Evolutionary conservation across 1,140 invertebrate species (phyloP), one percentile per base, ranked within the genome.

Genomic region (Solen grandis): DNA sequence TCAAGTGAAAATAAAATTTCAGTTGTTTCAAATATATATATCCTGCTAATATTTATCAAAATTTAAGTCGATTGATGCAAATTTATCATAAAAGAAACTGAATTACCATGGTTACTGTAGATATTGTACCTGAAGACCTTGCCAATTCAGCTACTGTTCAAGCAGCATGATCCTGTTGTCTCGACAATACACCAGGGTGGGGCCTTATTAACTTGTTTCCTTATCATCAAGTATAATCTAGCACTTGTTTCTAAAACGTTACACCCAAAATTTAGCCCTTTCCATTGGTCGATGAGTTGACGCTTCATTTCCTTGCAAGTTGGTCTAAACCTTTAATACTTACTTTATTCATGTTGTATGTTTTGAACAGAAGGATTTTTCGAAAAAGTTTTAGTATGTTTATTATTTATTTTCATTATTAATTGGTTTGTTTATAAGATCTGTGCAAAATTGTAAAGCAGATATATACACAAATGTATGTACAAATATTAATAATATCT

Each of bases 221-320:
- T 46, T n/a, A n/a, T n/a, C n/a, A n/a, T n/a, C n/a, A n/a, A n/a
- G n/a, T n/a, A n/a, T n/a, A n/a, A 46, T 46, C 41, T 10, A 19
- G 8, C 41, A 55, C 27, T 50, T 55, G 27, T 55, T 16, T 46
- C 27, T 41, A 70, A 19, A 52, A 3, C 22, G 66, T 70, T 52
- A 70, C 66, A 70, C 66, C 66, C 66, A 70, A 70, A 70, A 54
- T 52, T 54, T 16, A 22, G 41, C 19, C 38, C 14, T 52, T 70
- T 70, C 41, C 33, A 70, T 70, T 70, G 66, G 66, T 54, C 54
- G 41, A 16, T 46, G n/a, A 10, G 16, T 29, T 29, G 16, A 16
- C 52, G n/a, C 8, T 63, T 76, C 25, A 33, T 65, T 27, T 27
- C 35, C 60, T 46, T 70, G 19, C 38, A 46, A 36, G 19, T 57